Evolutionary conservation across 2,113 vertebrate genomes (phyloP), one percentile per base, ranked within the genome.

Genomic region (Orthochromis malagaraziensis): DNA sequence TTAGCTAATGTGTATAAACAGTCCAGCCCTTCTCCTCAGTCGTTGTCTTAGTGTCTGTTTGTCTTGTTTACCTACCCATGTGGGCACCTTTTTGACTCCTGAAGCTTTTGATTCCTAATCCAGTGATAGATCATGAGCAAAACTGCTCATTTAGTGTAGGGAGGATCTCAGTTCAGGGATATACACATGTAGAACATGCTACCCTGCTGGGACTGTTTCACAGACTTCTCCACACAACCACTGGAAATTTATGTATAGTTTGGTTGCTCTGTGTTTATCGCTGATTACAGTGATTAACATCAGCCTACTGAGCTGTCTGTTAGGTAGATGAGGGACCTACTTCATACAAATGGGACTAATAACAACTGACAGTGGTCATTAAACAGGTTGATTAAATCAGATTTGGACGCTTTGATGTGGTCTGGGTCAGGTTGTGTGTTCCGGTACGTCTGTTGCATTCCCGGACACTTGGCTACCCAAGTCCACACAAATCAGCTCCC

Each of bases 1-100:
- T 47, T 17, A 73, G 5, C 40, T 29, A 17, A 47, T 47, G 40
- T 75, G 40, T 19, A 29, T 47, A 7, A 70, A 42, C 0, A 0
- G 38, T 70, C 3, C 38, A 42, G 38, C 3, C 38, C 13, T 42
- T 26, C 38, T 21, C n/a, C 65, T 6, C n/a, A 70, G n/a, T 1
- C 2, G 1, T 14, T 70, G 65, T 24, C 38, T 70, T 42, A 16
- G 65, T 16, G 35, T 70, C 35, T 42, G 38, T 42, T 38, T 40
- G 35, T 68, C 35, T 21, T 40, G 19, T 68, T 42, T 42, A 42
- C 3, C 35, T 42, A 1, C n/a, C 7, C 11, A 9, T 70, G 38
- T 42, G 65, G 38, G 38, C 65, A 42, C 2, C 38, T 42, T 6
- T 14, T 24, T 4, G n/a, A 42, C n/a, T 70, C 12, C n/a, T 16